A percentile compares a stretch with the other conserved stretches of the same genome.
These are phyloP conservation scores for Poeciliopsis paucimaculata DNA, from an alignment of 2,797 vertebrate genomes.

Conservation along the genomic window DNA sequence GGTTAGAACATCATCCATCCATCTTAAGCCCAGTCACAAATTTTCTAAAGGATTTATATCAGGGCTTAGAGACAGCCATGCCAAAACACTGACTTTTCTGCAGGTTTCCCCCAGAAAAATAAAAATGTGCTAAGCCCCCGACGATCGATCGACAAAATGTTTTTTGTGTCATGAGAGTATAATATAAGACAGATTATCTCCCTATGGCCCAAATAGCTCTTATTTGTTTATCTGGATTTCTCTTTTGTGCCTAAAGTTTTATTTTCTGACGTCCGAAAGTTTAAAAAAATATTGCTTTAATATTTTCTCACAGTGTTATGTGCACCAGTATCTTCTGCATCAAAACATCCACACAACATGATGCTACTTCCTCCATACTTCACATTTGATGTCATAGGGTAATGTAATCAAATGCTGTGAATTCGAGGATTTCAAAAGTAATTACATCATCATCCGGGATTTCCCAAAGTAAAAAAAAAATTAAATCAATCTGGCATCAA, in stretches of 20 bases:
- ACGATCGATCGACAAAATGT: too few species aligned
- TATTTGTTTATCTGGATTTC: background rate
- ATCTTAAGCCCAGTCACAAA: background rate
- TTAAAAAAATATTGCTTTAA: background rate
- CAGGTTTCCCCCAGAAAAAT: too few species aligned
- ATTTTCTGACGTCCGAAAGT: background rate
- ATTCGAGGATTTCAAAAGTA: background rate
- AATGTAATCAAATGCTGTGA: background rate
- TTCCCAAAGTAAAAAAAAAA: background rate
- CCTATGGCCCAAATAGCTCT: background rate
- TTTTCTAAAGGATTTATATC: background rate
- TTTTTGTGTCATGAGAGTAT: too few species aligned
- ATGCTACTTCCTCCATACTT: background rate
- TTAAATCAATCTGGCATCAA: background rate
- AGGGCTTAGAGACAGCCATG: too few species aligned
- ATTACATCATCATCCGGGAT: background rate
- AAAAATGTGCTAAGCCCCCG: too few species aligned
- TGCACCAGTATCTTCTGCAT: background rate
- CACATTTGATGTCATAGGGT: background rate
- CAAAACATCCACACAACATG: too few species aligned
- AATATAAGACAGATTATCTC: too few species aligned
- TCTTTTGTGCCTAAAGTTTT: background rate
- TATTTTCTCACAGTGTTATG: background rate
- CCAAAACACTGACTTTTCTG: too few species aligned
- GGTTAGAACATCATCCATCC: background rate